phyloP scores from a whole-genome alignment of 1,140 invertebrate genomes.

The Aporrectodea caliginosa region DNA sequence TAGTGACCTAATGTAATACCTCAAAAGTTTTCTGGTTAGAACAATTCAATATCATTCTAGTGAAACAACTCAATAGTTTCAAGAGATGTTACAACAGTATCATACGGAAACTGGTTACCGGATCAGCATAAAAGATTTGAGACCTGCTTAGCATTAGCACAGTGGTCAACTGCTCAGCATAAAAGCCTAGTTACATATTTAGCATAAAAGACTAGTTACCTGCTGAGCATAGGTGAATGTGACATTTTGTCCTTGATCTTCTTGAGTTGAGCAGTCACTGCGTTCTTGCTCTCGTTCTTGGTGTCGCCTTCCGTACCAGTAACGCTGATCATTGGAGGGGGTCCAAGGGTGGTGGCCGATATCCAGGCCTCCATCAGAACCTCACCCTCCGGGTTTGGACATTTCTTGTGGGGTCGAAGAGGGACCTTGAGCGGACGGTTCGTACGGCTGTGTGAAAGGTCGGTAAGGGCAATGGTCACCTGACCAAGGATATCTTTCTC shows the following conservation, averaged over 20 bases:
- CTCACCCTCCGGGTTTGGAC: constrained; percentile 44
- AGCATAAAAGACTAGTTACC: constrained; percentile 2
- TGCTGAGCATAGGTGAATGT: neutral
- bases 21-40: too few species aligned
- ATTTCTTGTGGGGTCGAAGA: constrained; percentile 49
- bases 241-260: neutral
- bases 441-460: constrained; percentile 35
- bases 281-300: neutral
- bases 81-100: too few species aligned
- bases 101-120: too few species aligned
- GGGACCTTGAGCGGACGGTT: constrained; percentile 38
- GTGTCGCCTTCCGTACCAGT: neutral
- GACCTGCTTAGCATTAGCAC: too few species aligned
- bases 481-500: constrained; percentile 10
- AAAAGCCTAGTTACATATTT: too few species aligned
- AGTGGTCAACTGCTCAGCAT: too few species aligned
- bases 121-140: too few species aligned
- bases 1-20: too few species aligned
- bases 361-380: constrained; percentile 48
- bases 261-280: neutral
- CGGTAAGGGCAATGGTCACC: constrained; percentile 32
- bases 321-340: neutral
- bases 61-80: too few species aligned
- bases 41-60: too few species aligned
- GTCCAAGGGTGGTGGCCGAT: constrained; percentile 30